A percentile compares a stretch with the other conserved stretches of the same genome.
phyloP scores from a whole-genome alignment of 2,888 invertebrate genomes.

The Cantharis lateralis region DNA sequence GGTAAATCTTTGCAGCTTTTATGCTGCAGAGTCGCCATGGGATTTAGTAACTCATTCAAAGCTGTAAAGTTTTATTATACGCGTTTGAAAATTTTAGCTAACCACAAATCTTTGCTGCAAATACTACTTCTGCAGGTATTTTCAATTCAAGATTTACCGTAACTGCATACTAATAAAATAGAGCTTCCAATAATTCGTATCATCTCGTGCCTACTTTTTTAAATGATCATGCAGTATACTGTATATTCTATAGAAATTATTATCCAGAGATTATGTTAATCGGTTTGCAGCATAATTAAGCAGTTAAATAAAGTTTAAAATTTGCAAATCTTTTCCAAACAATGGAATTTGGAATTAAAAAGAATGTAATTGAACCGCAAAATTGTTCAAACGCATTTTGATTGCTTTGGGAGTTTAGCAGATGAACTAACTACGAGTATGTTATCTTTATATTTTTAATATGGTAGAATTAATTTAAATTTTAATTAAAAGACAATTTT shows the following conservation, averaged over 20 bases:
- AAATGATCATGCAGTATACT: not conserved
- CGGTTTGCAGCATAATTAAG: no score
- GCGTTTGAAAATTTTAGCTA: conserved; percentile 5
- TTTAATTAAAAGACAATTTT: not conserved
- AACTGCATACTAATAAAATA: not conserved
- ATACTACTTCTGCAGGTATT: conserved; percentile 14
- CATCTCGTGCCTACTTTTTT: not conserved
- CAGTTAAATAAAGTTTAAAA: no score
- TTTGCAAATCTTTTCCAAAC: no score
- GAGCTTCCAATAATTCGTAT: not conserved
- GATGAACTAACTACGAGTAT: not conserved
- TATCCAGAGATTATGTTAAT: not conserved
- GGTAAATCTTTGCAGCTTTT: not conserved
- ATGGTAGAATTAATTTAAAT: not conserved
- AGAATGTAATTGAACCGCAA: not conserved
- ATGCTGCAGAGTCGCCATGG: not conserved
- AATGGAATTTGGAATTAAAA: no score
- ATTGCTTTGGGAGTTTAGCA: not conserved
- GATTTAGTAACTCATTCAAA: conserved; percentile 10
- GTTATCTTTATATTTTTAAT: not conserved
- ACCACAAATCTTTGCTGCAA: conserved; percentile 9
- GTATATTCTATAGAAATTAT: not conserved
- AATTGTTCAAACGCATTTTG: not conserved
- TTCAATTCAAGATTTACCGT: conserved; percentile 3
- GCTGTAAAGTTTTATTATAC: conserved; percentile 9